Evolutionary conservation across 1,140 invertebrate genomes (phyloP), one percentile per base, ranked within the genome.

Genomic region (Maconellicoccus hirsutus): DNA sequence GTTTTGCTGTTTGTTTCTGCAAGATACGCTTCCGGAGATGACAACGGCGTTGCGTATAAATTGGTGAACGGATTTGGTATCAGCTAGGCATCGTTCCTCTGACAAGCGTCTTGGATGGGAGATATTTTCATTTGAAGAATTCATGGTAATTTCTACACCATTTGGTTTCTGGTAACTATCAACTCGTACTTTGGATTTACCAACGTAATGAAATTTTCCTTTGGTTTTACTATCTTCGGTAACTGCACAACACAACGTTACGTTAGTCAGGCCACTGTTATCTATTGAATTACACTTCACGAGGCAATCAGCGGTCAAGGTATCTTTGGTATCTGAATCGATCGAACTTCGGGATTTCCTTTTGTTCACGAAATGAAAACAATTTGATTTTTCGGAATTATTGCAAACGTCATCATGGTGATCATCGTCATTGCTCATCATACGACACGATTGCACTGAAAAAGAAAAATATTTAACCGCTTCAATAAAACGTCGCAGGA

Each of bases 91-190:
- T 1, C 25, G 39, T 19, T 73, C 26, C 10, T 38, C 69, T 12
- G 27, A 70, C 61, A 22, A 38, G 42, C 10, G 70, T 27, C 26
- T 76, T 76, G 72, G 76, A 75, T 38, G 70, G 71, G 70, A 77
- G 75, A 39, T 72, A 72, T n/a, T 74, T 70, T 52, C 76, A 74
- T 73, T 77, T 76, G 29, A 74, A 74, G 70, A 78, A 78, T 71
- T 76, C 79, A 75, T 78, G 78, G 0, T 77, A 75, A 33, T 70
- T 33, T 38, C 19, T 70, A 70, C 25, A 33, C 25, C 16, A 70
- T 70, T 66, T 66, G 69, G 19, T 70, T 69, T 21, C 70, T 72
- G 25, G 71, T 73, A 72, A 73, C 71, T 70, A 59, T 73, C 19
- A 42, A 39, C 29, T 72, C 25, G 26, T 73, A 42, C 19, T 70